Conservation (phyloP, 2,797 vertebrate species). For the Hephaestus fuliginosus region DNA sequence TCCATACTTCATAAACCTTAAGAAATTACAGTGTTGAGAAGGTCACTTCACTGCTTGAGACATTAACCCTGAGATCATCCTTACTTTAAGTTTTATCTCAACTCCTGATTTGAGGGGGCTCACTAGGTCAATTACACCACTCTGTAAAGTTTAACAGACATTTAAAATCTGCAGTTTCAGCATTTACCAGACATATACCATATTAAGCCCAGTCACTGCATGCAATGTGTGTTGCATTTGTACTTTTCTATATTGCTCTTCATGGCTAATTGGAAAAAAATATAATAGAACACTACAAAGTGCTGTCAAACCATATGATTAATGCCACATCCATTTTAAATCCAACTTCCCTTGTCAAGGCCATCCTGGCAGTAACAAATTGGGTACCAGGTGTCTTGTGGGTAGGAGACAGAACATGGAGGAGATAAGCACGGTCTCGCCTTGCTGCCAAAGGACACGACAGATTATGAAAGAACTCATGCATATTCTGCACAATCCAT, state of each 20-base stretch:
- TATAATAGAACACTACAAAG: constrained; percentile 41
- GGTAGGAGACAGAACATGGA: constrained; percentile 58
- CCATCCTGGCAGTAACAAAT: constrained; percentile 68
- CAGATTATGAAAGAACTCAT: constrained; percentile 69
- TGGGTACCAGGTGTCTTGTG: constrained; percentile 71
- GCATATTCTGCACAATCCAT: constrained; percentile 60
- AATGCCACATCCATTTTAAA: constrained; percentile 57
- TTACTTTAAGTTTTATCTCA: constrained; percentile 31
- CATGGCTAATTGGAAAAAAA: constrained; percentile 43
- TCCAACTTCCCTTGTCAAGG: constrained; percentile 54
- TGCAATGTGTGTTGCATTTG: constrained; percentile 29
- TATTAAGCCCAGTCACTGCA: constrained; percentile 14
- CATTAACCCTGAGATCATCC: constrained; percentile 41
- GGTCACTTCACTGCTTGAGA: constrained; percentile 36
- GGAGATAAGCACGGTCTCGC: constrained; percentile 65
- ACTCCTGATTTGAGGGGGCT: constrained; percentile 2
- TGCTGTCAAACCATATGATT: constrained; percentile 57
- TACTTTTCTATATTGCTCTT: constrained; percentile 49
- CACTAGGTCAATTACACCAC: constrained; percentile 43
- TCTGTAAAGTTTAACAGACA: constrained; percentile 32
- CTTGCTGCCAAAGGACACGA: constrained; percentile 70
- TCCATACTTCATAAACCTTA: constrained; percentile 63
- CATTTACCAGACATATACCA: constrained; percentile 26
- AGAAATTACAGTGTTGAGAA: constrained; percentile 27
- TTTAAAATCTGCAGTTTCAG: constrained; percentile 51